Evolutionary conservation across 2,113 vertebrate genomes (phyloP).

Genomic region (Montifringilla adamsi): DNA sequence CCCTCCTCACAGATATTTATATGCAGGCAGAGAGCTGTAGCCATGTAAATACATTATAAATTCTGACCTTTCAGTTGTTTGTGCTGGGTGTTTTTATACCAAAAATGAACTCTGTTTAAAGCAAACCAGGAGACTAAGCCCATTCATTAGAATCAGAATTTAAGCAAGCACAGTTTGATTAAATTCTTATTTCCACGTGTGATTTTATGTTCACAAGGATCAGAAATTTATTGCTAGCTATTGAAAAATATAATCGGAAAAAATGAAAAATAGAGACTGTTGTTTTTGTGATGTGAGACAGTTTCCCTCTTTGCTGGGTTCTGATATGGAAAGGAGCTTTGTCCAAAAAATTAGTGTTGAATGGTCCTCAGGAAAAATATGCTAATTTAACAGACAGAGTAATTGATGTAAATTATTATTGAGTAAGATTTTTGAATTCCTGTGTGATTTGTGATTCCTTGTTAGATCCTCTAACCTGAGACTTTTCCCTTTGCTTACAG

Average conservation of each 20-base stretch:
- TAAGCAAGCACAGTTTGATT: conserved; percentile 50
- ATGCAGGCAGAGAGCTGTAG: not conserved
- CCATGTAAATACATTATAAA: not conserved
- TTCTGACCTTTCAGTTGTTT: conserved; percentile 18
- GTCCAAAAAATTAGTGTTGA: not conserved
- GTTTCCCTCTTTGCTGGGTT: conserved; percentile 7
- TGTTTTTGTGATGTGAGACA: not conserved
- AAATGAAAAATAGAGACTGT: not conserved
- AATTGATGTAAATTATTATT: conserved; percentile 79
- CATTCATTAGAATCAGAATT: not conserved
- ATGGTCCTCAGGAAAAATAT: conserved; percentile 9
- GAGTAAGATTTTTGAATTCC: conserved; percentile 74
- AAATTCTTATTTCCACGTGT: conserved; percentile 21
- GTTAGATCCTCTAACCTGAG: conserved; percentile 7
- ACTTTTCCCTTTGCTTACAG: conserved; percentile 72
- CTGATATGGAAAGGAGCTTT: conserved; percentile 13
- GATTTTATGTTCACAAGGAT: conserved; percentile 35
- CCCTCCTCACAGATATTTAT: not conserved
- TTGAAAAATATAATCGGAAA: conserved; percentile 48
- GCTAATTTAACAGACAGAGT: conserved; percentile 63
- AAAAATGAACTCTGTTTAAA: conserved; percentile 4
- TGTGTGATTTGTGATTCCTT: not conserved
- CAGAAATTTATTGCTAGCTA: conserved; percentile 34
- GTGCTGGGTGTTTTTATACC: not conserved
- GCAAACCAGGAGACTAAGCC: not conserved